Conservation (phyloP, 2,113 vertebrate genomes). For the Alligator sinensis region DNA sequence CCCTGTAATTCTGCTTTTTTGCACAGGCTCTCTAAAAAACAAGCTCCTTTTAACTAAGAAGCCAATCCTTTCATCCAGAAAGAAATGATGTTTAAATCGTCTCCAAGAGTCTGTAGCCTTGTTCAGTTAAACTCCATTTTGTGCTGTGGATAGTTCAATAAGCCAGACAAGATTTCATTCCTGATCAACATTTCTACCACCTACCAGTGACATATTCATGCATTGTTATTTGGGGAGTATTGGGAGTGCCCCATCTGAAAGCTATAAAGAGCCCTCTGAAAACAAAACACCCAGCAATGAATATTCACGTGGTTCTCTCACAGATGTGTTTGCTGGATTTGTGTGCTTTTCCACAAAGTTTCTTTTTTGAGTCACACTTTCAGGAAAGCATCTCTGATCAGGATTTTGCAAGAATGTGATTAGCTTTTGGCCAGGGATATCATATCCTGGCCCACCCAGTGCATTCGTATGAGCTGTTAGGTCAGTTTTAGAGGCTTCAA, state of each 20-base stretch:
- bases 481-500: background rate
- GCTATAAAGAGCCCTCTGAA: conserved; percentile 47
- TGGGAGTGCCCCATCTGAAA: conserved; percentile 66
- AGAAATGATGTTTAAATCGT: conserved; percentile 21
- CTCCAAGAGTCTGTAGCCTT: background rate
- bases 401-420: conserved; percentile 2
- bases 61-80: conserved; percentile 39
- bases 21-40: background rate
- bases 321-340: conserved; percentile 60
- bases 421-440: conserved; percentile 14
- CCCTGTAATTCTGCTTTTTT: background rate
- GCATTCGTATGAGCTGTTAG: background rate
- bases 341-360: conserved; percentile 4
- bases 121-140: background rate
- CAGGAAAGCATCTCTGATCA: background rate
- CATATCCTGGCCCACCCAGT: conserved; percentile 11
- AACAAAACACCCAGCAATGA: conserved; percentile 34
- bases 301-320: conserved; percentile 13
- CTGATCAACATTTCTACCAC: conserved; percentile 58
- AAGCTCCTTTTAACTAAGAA: background rate
- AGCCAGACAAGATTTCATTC: background rate
- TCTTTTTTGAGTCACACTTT: background rate
- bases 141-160: background rate
- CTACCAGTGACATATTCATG: conserved; percentile 36
- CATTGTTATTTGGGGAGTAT: conserved; percentile 24